Evolutionary conservation across 2,113 vertebrate species (phyloP).

Genomic region (Myotis lucifugus): DNA sequence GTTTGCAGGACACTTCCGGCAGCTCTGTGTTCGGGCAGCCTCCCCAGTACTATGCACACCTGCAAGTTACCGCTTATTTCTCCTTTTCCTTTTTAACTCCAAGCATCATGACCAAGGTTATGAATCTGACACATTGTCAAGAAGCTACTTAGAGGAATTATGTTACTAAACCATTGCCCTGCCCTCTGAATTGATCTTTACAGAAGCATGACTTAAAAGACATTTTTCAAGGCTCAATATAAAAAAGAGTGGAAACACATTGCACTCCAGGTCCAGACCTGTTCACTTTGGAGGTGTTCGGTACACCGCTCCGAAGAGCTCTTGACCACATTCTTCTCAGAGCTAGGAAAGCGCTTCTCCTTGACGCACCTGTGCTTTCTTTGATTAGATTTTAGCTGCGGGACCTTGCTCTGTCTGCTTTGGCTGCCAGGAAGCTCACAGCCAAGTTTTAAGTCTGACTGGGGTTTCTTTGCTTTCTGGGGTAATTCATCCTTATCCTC

Average conservation of each 20-base stretch:
- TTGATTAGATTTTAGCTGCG: background rate
- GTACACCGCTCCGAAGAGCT: background rate
- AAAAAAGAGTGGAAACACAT: background rate
- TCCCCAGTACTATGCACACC: background rate
- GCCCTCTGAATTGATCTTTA: background rate
- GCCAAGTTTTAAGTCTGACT: background rate
- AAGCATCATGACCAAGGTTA: background rate
- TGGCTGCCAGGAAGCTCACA: background rate
- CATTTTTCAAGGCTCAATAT: background rate
- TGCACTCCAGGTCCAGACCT: background rate
- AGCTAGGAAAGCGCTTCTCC: background rate
- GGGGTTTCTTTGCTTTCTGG: background rate
- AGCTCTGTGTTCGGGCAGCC: background rate
- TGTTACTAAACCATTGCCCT: background rate
- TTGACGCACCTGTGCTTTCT: background rate
- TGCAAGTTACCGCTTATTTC: background rate
- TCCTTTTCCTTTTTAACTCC: constrained; percentile 2
- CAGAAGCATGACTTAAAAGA: background rate
- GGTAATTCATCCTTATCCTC: background rate
- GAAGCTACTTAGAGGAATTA: background rate
- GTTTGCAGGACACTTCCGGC: background rate
- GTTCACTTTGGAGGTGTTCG: background rate
- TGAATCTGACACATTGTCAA: background rate
- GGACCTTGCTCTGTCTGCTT: background rate
- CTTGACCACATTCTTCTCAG: background rate